Evolutionary conservation across 2,797 vertebrate species (phyloP), one percentile per base, ranked within the genome.

Genomic region (Crocodylus rhombifer): DNA sequence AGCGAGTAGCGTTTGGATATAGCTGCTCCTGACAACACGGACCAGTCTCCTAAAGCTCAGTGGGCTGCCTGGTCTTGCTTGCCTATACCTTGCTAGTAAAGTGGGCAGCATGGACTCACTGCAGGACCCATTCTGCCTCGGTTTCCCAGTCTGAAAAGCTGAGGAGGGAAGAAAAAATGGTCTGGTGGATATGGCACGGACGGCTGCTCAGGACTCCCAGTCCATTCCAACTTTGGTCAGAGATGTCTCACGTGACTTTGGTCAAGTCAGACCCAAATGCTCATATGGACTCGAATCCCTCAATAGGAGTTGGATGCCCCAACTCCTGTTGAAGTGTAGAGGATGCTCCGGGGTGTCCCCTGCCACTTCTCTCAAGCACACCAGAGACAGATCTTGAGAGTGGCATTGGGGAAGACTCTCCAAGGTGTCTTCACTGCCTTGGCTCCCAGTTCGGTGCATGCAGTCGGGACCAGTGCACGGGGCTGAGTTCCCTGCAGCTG

Each of bases 21-120:
- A 64, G 60, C 91, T 56, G 17, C 60, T 84, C 63, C n/a, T 60
- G 65, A 95, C 62, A 94, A 85, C 76, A 84, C 89, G 83, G 9
- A 28, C 82, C 82, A 91, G 62, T 95, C 58, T 94, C n/a, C n/a
- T 61, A 58, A 18, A n/a, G 76, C 84, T 87, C 63, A 77, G 25
- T 21, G 9, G 28, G 2, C 42, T 67, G 42, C 69, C 60, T 67
- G 71, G n/a, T 64, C 55, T 88, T 75, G 87, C 42, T 15, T 1
- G 21, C 61, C 74, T 85, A 55, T 9, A 65, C 55, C 60, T 86
- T 67, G 36, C 69, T 88, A 55, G 56, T 16, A 79, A 78, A 60
- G 42, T 84, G 36, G 67, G 71, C 10, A 5, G 9, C 82, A 65
- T 30, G 83, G 74, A 80, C 12, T 90, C 62, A 23, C 28, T 63